A percentile compares a stretch with the other conserved stretches of the same genome.
phyloP scores from a whole-genome alignment of 2,797 vertebrate species.

The Phoeniculus purpureus region DNA sequence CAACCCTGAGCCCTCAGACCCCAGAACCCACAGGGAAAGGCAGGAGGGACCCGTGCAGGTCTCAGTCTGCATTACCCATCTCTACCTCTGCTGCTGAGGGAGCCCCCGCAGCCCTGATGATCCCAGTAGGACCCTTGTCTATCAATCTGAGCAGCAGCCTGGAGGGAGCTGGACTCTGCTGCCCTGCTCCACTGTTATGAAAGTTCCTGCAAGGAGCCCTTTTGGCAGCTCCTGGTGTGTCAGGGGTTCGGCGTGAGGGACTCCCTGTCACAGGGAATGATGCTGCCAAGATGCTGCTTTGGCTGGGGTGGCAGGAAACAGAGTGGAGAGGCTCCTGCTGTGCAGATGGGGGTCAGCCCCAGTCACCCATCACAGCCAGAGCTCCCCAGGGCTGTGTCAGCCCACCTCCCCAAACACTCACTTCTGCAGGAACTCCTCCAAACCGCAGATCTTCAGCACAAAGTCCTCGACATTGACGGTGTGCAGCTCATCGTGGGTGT shows the following conservation, averaged over 20 bases:
- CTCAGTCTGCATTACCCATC: not conserved
- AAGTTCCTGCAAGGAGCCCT: constrained; percentile 5
- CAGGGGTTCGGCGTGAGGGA: not conserved
- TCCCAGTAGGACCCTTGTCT: not conserved
- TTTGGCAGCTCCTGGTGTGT: constrained; percentile 13
- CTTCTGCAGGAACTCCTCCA: constrained; percentile 93
- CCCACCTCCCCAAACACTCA: constrained; percentile 67
- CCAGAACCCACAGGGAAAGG: not conserved
- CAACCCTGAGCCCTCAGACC: not conserved
- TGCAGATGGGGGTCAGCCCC: not conserved
- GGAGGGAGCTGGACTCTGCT: not conserved
- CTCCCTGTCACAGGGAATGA: not conserved
- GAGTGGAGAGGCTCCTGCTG: not conserved
- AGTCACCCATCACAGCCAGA: not conserved
- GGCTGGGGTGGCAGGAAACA: not conserved
- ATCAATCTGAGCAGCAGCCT: not conserved
- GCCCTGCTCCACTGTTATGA: not conserved
- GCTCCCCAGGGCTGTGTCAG: not conserved
- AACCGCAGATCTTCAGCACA: constrained; percentile 90
- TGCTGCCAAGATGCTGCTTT: not conserved
- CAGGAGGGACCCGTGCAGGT: not conserved
- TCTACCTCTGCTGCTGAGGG: not conserved
- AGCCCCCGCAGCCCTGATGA: not conserved
- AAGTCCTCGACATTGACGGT: constrained; percentile 86
- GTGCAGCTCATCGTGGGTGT: constrained; percentile 88